Evolutionary conservation across 2,888 invertebrate species (phyloP).

Genomic region (Rutpela maculata): DNA sequence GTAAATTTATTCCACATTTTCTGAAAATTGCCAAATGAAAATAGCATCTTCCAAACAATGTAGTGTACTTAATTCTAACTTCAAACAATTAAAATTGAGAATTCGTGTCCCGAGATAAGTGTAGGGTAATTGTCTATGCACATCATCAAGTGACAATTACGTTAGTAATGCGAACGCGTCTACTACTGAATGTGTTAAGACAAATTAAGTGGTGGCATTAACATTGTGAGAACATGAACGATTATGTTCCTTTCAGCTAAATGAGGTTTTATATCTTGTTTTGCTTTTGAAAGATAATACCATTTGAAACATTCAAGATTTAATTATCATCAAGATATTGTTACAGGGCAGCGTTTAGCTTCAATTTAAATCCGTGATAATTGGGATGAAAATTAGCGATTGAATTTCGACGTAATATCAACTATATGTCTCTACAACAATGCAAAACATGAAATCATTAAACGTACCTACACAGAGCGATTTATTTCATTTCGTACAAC

Average conservation of each 20-base stretch:
- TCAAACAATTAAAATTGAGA: conserved; percentile 32
- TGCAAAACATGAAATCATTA: too few relatives aligned
- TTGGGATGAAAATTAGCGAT: neutral
- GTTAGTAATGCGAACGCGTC: conserved; percentile 51
- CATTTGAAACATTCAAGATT: conserved; percentile 13
- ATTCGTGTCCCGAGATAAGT: conserved; percentile 32
- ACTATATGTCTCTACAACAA: too few relatives aligned
- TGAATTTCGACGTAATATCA: neutral
- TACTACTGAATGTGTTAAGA: conserved; percentile 59
- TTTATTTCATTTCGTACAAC: too few relatives aligned
- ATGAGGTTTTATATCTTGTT: conserved; percentile 37
- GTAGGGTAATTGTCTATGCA: conserved; percentile 61
- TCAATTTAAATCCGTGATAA: neutral
- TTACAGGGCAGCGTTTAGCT: neutral
- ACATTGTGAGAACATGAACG: conserved; percentile 53
- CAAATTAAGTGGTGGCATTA: conserved; percentile 63
- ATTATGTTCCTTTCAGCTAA: conserved; percentile 43
- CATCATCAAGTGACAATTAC: conserved; percentile 63
- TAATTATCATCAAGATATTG: conserved; percentile 21
- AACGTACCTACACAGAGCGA: too few relatives aligned
- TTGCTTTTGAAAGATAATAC: conserved; percentile 7
- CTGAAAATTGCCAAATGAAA: neutral
- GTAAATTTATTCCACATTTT: neutral
- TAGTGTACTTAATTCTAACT: conserved; percentile 13
- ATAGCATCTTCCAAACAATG: conserved; percentile 17